Evolutionary conservation across 2,888 invertebrate genomes (phyloP).

Genomic region (Coelopa pilipes): DNA sequence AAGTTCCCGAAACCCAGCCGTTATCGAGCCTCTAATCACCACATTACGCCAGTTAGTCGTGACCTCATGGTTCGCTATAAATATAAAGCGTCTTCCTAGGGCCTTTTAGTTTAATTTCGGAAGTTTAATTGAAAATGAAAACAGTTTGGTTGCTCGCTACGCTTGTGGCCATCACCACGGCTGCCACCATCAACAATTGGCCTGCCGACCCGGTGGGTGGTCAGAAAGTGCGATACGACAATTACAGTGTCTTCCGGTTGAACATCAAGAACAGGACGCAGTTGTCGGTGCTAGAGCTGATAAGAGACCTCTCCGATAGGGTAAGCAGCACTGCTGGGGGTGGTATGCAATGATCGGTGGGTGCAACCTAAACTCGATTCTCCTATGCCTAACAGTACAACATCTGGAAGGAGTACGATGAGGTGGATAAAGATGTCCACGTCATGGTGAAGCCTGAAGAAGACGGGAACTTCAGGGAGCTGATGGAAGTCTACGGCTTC

Average conservation of each 20-base stretch:
- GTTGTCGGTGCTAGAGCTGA: slow-evolving; percentile 63
- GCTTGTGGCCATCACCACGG: slow-evolving; percentile 47
- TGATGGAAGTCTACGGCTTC: slow-evolving; percentile 65
- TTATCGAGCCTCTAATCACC: too few relatives aligned
- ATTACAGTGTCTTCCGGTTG: slow-evolving; percentile 59
- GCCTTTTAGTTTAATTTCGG: slow-evolving; percentile 21
- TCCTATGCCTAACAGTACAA: slow-evolving; percentile 49
- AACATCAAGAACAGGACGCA: slow-evolving; percentile 68
- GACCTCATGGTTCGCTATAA: neutral
- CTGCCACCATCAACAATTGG: slow-evolving; percentile 44
- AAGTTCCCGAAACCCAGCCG: too few relatives aligned
- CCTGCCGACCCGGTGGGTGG: slow-evolving; percentile 1
- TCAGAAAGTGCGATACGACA: slow-evolving; percentile 59
- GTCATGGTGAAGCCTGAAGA: slow-evolving; percentile 73
- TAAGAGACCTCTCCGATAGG: slow-evolving; percentile 51
- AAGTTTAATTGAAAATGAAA: slow-evolving; percentile 41
- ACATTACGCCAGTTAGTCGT: too few relatives aligned
- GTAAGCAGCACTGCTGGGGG: slow-evolving; percentile 38
- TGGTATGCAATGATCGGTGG: neutral
- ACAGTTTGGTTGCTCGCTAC: slow-evolving; percentile 48
- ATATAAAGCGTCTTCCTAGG: neutral
- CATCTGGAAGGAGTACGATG: slow-evolving; percentile 60
- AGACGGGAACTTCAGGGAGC: slow-evolving; percentile 65
- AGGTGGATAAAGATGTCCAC: slow-evolving; percentile 65
- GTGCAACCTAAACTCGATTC: neutral